Base-by-base conservation (phyloP, 2,888 invertebrate species). In the Drosophila colorata region DNA sequence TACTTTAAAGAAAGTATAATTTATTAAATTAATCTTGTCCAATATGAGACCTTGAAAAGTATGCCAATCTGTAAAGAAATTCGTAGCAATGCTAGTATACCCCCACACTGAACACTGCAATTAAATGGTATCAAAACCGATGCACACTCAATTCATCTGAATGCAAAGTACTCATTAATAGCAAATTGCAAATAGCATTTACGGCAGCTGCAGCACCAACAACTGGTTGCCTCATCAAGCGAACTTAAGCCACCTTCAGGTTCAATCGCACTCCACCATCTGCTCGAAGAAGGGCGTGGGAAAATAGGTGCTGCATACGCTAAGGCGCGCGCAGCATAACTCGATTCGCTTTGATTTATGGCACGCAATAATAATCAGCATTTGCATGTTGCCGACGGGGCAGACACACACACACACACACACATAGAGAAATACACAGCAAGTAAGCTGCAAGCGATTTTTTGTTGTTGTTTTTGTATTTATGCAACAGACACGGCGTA, bases 341-440 rank as follows among this genome's bases (percentile, higher is more conserved):
- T 84, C 74, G 70, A 82, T 87, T 84, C 56, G 58, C 55, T 89
- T 69, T 88, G 88, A 85, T 89, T 85, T 85, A 89, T 88, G 87
- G 65, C 74, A 74, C 87, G 87, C 89, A 85, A 85, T 88, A 86
- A 79, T 86, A 86, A 88, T 86, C 88, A 70, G 65, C 60, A 81
- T 85, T 89, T 83, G 71, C 88, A 87, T 78, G 69, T 75, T 66
- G 63, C 72, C 35, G 28, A 44, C 57, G 33, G 35, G 14, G 23
- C 25, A 43, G 23, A 28, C 43, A 41, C 31, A 38, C 20, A 57
- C 23, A 18, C 11, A 31, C 38, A 46, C 2, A 37, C 18, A 47
- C 5, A 46, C 16, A 49, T 16, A 47, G 33, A 47, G 18, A 4
- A 14, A 33, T 9, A 9, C 28, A 28, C 28, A 3, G 28, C 28